Evolutionary conservation across 2,797 vertebrate species (phyloP), one percentile per base, ranked within the genome.

Genomic region (Leuciscus waleckii): DNA sequence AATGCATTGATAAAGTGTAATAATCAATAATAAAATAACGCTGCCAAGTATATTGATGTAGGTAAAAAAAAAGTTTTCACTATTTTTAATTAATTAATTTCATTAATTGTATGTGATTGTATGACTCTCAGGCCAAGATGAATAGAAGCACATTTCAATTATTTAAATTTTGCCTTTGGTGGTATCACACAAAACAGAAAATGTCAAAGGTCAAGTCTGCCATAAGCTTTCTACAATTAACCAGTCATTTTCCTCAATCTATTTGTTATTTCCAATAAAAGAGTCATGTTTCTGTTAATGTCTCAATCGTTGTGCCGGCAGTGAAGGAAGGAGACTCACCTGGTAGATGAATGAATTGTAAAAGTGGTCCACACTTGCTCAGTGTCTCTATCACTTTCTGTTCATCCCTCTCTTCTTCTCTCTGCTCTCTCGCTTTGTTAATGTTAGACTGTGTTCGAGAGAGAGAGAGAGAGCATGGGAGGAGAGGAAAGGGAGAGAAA

Each of bases 321-420:
- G 68, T 73, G 4, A 82, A 83, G 35, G 41, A 32, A 87, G 54
- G 14, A 79, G 76, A 89, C 91, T 90, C 79, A 91, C 91, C 90
- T 84, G 76, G 65, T 81, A 76, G 41, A 82, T 26, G 68, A 82
- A 84, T 73, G 86, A 75, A 80, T 54, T 80, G 80, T 21, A 61
- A 58, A 61, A 82, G 81, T 73, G 81, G 61, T 79, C 74, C 89
- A 61, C 79, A 83, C 78, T 85, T 58, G 78, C 41, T 86, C 73
- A 37, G 73, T 85, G 78, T 85, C 85, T 79, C 75, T 75, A 49
- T 81, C 77, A 79, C 81, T 87, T 73, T 87, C 76, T 75, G 37
- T 79, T 86, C 80, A 85, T 84, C 85, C 68, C 83, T 71, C 79
- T 85, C 65, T 73, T 49, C 84, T 79, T 82, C 81, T 85, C 82